Percentiles rank a stretch among this genome's conserved stretches.
phyloP scores from a whole-genome alignment of 1,140 invertebrate genomes.

The Parapsyche elsis region DNA sequence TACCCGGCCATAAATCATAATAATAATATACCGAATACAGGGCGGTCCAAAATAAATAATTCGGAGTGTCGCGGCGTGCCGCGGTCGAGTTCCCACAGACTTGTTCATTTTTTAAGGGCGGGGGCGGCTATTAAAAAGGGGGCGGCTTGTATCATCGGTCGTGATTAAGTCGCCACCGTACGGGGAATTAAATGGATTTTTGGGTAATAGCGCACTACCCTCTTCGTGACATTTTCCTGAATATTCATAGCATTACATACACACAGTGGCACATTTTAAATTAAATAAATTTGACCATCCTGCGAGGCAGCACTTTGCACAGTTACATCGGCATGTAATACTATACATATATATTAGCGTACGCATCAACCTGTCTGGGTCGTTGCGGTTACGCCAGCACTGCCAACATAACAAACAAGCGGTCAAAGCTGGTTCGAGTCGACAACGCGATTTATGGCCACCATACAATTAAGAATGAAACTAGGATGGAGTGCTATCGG shows the following conservation, averaged over 20 bases:
- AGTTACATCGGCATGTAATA: no score
- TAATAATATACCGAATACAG: constrained; percentile 40
- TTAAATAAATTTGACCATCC: no score
- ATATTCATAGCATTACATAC: neutral
- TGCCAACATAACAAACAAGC: no score
- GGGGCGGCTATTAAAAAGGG: constrained; percentile 23
- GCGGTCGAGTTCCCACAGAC: constrained; percentile 38
- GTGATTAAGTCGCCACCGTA: constrained; percentile 32
- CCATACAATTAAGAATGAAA: no score
- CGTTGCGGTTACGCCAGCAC: no score
- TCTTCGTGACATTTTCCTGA: neutral
- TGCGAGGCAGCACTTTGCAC: no score
- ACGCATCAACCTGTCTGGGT: no score
- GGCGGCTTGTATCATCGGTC: constrained; percentile 34
- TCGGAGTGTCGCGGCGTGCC: constrained; percentile 26
- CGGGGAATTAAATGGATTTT: constrained; percentile 13
- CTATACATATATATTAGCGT: no score
- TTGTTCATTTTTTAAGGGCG: constrained; percentile 38
- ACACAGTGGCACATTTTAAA: no score
- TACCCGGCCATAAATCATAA: constrained; percentile 42
- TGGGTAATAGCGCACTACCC: neutral
- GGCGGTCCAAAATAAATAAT: constrained; percentile 36
- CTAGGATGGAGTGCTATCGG: no score
- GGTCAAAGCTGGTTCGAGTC: no score
- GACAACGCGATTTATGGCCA: no score